A percentile compares a stretch with the other conserved stretches of the same genome.
phyloP scores from a whole-genome alignment of 2,113 vertebrate species.

The Sinosuthora webbiana region DNA sequence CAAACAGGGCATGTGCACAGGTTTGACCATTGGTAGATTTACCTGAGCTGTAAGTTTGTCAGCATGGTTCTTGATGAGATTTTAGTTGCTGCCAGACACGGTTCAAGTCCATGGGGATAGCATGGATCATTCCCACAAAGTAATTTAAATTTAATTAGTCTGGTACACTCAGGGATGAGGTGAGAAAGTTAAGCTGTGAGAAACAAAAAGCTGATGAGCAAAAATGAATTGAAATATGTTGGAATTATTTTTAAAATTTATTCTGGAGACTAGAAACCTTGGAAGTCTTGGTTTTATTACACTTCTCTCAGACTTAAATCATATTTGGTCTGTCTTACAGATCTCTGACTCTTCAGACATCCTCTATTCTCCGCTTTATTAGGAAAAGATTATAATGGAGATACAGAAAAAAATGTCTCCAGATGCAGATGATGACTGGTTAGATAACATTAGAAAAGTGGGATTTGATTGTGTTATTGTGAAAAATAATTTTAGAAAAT shows the following conservation, averaged over 20 bases:
- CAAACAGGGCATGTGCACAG: background rate
- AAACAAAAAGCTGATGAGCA: background rate
- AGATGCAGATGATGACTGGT: background rate
- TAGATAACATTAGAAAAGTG: background rate
- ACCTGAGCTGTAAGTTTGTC: background rate
- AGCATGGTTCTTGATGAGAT: background rate
- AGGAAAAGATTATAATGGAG: background rate
- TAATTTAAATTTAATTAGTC: background rate
- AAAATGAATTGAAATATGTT: background rate
- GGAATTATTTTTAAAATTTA: background rate
- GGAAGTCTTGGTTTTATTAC: background rate
- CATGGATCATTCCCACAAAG: background rate
- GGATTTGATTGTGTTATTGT: background rate
- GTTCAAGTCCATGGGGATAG: background rate
- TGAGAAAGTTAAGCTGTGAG: background rate
- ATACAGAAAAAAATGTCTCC: background rate
- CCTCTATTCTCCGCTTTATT: background rate
- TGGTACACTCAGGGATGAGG: fast-evolving
- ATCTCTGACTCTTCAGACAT: background rate
- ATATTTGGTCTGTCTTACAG: background rate
- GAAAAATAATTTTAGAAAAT: background rate
- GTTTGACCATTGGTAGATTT: background rate
- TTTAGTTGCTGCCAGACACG: background rate
- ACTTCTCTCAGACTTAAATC: background rate
- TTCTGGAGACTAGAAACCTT: background rate